These are phyloP conservation scores for Jordanella pulchra DNA, from an alignment of 2,797 vertebrate species.

Conservation along the genomic window DNA sequence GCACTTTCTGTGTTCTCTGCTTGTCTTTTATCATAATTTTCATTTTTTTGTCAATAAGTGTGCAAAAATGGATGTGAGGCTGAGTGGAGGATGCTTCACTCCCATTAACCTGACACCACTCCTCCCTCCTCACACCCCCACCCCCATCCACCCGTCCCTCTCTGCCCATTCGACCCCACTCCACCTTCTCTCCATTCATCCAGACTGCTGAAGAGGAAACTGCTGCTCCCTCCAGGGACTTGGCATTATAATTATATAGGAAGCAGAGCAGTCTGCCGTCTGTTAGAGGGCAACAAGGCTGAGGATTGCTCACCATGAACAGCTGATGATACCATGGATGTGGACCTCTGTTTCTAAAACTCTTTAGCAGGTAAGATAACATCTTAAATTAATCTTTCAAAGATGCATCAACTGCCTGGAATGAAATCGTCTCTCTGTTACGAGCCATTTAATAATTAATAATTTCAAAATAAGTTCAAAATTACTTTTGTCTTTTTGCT, in stretches of 20 bases:
- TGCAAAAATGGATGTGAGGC: constrained; percentile 29
- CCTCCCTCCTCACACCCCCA: constrained; percentile 15
- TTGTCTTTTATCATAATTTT: constrained; percentile 24
- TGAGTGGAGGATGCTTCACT: constrained; percentile 28
- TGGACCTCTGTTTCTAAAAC: constrained; percentile 44
- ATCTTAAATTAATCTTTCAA: constrained; percentile 21
- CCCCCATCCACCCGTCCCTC: constrained; percentile 6
- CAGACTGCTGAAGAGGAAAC: constrained; percentile 62
- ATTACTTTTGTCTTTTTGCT: not conserved
- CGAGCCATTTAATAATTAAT: not conserved
- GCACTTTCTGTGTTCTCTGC: constrained; percentile 21
- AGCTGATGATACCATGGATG: constrained; percentile 30
- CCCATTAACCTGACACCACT: constrained; percentile 48
- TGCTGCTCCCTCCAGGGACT: constrained; percentile 60
- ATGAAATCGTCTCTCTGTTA: constrained; percentile 21
- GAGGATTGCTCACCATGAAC: constrained; percentile 22
- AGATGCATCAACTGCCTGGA: too few species aligned
- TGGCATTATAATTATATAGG: constrained; percentile 65
- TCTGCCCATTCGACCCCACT: constrained; percentile 26
- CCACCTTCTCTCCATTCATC: constrained; percentile 44
- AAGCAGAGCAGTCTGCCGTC: constrained; percentile 53
- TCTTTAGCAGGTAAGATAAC: constrained; percentile 60
- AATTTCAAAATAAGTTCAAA: not conserved
- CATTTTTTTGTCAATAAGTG: constrained; percentile 34
- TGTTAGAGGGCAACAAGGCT: constrained; percentile 47